These are phyloP conservation scores for Lepidothrix coronata DNA, from an alignment of 2,113 vertebrate genomes.

Conservation along the genomic window DNA sequence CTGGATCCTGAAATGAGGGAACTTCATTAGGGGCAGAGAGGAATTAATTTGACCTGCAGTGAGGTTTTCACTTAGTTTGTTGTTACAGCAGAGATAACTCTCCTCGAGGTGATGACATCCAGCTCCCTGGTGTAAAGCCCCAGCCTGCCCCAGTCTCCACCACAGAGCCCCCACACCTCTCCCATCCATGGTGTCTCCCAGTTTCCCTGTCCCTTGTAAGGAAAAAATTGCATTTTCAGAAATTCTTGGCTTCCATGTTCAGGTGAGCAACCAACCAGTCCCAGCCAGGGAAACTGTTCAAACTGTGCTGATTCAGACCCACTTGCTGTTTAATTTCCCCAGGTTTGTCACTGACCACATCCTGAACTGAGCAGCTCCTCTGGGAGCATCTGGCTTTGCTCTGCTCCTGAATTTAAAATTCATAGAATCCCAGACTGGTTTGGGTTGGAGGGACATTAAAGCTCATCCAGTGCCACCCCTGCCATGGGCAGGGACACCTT, in stretches of 20 bases:
- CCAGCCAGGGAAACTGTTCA: background rate
- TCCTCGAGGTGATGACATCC: background rate
- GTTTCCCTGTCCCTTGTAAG: background rate
- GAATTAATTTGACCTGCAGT: background rate
- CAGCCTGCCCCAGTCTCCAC: background rate
- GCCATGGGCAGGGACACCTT: background rate
- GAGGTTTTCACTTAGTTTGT: background rate
- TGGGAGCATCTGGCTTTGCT: background rate
- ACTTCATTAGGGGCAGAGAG: background rate
- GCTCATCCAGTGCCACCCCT: accelerated
- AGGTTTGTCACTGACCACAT: accelerated
- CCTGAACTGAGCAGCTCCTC: background rate
- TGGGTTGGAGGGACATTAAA: background rate
- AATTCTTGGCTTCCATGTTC: background rate
- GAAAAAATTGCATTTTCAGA: background rate
- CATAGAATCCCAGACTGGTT: background rate
- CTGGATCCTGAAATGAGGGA: background rate
- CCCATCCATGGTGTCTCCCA: background rate
- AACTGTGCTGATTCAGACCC: background rate
- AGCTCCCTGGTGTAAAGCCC: background rate
- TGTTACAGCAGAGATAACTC: background rate
- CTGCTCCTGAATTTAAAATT: background rate
- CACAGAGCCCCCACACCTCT: accelerated
- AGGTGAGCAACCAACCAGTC: background rate
- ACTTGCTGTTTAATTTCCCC: background rate